Base-by-base conservation (phyloP, 1,140 invertebrate species). In the Cotesia vestalis region DNA sequence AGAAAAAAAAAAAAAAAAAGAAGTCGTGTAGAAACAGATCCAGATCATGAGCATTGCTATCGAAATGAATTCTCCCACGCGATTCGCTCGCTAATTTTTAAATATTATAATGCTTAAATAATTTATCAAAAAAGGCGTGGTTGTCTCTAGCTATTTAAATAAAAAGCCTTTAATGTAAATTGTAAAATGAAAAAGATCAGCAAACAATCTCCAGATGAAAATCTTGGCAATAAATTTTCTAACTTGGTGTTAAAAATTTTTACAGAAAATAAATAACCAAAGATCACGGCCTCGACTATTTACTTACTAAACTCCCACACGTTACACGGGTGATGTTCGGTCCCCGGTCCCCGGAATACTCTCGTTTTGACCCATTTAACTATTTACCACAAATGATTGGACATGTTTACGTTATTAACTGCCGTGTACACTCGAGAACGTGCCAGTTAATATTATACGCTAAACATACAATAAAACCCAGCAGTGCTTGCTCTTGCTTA, bases 1-100 rank as follows among this genome's bases (percentile, higher is more conserved):
- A 46, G 11, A 17, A 17, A 17, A 17, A 17, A 17, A 17, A 17
- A 17, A 46, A 55, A 55, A 8, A 27, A 51, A 51, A 70, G 9
- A 14, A 9, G 62, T 62, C 46, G 57, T 35, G 60, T 46, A 46
- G 1, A 69, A 61, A 40, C 51, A 70, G 59, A 70, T 51, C 59
- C 12, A 8, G 38, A 51, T 46, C 27, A n/a, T 61, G 36, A n/a
- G 27, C 27, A 27, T 27, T 27, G 27, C 17, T 68, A 68, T 68
- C 34, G n/a, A 3, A 46, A 8, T 46, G 3, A 27, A 69, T 35
- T 69, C 67, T 69, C 67, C 55, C 67, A 69, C 67, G 67, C 67
- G 67, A 60, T 64, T 64, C n/a, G 2, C 40, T 17, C 9, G n/a
- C 20, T 52, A 4, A 4, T 66, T 12, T 53, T 36, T 27, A 27